phyloP scores from a whole-genome alignment of 1,140 invertebrate genomes.

The Drosophila repleta region DNA sequence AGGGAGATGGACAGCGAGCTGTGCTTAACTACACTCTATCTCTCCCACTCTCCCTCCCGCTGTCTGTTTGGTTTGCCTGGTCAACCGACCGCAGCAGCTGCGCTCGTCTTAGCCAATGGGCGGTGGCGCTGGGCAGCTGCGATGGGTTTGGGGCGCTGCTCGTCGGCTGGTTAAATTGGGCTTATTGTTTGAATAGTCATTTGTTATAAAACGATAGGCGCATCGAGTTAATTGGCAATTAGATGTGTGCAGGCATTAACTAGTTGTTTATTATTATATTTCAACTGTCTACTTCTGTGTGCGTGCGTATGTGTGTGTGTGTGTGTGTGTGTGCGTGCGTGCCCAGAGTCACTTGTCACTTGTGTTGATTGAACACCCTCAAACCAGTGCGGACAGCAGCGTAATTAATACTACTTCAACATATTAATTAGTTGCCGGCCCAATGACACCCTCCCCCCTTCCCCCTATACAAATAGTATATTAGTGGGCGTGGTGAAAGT shows the following conservation, averaged over 20 bases:
- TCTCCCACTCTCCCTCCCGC: too few species aligned
- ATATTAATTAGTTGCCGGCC: slow-evolving; percentile 7
- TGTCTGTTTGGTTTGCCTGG: background rate
- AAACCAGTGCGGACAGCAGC: background rate
- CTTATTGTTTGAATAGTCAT: slow-evolving; percentile 45
- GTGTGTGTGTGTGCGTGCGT: slow-evolving; percentile 10
- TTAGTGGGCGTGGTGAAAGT: background rate
- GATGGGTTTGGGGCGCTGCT: background rate
- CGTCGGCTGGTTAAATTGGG: slow-evolving; percentile 17
- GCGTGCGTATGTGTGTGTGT: background rate
- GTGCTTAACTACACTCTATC: too few species aligned
- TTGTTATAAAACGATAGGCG: slow-evolving; percentile 54
- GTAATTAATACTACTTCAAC: slow-evolving; percentile 27
- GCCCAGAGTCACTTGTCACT: background rate
- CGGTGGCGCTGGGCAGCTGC: too few species aligned
- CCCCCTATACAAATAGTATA: too few species aligned
- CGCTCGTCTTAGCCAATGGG: slow-evolving; percentile 1
- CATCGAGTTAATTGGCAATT: slow-evolving; percentile 61
- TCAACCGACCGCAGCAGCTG: slow-evolving; percentile 32
- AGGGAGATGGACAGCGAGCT: too few species aligned
- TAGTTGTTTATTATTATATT: slow-evolving; percentile 52
- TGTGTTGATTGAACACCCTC: slow-evolving; percentile 19
- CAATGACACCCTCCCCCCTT: background rate
- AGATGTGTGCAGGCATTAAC: slow-evolving; percentile 58
- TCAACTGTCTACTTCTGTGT: slow-evolving; percentile 4